Percentiles rank a stretch among this genome's conserved stretches.
Conservation (phyloP, 2,113 vertebrate genomes). For the Nansenia antarctica region DNA sequence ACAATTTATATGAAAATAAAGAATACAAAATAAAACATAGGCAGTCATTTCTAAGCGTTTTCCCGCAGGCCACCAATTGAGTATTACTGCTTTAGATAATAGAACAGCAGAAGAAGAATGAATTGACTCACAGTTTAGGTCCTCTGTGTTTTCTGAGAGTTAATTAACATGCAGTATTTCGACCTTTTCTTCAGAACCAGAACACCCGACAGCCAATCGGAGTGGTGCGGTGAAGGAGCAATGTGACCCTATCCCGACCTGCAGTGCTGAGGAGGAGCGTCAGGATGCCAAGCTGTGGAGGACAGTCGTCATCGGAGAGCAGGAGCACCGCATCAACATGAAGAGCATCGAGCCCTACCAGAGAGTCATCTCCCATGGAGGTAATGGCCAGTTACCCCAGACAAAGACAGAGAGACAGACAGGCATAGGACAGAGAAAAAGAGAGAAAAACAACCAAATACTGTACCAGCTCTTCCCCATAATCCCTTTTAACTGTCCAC, state of each 20-base stretch:
- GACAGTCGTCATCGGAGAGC: conserved; percentile 93
- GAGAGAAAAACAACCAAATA: conserved; percentile 32
- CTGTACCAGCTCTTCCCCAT: no score
- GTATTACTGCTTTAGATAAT: no score
- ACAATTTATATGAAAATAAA: no score
- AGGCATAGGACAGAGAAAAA: neutral
- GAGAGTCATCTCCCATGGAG: conserved; percentile 96
- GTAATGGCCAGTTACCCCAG: conserved; percentile 63
- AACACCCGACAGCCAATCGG: conserved; percentile 46
- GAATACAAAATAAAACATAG: no score
- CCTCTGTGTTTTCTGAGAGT: neutral
- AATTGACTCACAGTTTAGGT: no score
- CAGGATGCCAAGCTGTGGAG: conserved; percentile 92
- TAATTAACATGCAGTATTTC: no score
- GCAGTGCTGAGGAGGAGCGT: conserved; percentile 88
- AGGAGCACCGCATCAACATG: conserved; percentile 98
- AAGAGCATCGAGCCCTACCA: conserved; percentile 94
- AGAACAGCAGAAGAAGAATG: no score
- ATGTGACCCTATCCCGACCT: conserved; percentile 84
- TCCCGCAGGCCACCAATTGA: no score
- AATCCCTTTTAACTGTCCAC: no score
- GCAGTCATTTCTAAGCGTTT: no score
- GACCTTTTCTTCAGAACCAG: conserved; percentile 33
- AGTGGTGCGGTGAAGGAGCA: conserved; percentile 48
- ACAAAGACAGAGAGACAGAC: neutral